Percentiles rank a stretch among this genome's conserved stretches.
Evolutionary conservation across 2,113 vertebrate species (phyloP).

Genomic region (Oreochromis tanganicae): DNA sequence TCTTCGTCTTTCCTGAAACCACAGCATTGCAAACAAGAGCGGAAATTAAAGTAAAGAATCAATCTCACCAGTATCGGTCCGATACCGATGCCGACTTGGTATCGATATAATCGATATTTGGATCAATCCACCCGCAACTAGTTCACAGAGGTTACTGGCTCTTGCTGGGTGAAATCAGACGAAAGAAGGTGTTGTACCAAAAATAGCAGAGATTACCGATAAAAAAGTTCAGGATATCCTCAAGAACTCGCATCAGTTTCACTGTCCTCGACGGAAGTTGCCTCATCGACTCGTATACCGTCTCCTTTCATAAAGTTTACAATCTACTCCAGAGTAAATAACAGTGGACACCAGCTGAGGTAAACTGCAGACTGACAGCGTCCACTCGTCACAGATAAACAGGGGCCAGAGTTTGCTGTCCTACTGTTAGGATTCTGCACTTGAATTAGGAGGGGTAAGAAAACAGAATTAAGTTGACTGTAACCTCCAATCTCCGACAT

Average conservation of each 20-base stretch:
- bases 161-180: background rate
- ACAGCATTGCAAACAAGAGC: background rate
- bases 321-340: background rate
- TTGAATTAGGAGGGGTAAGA: background rate
- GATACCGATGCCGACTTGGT: fast-evolving
- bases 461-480: background rate
- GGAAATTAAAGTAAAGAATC: background rate
- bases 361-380: background rate
- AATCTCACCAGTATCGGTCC: background rate
- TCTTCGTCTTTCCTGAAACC: background rate
- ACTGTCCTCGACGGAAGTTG: background rate
- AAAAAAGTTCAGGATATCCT: background rate
- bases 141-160: background rate
- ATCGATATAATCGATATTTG: background rate
- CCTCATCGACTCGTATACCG: background rate
- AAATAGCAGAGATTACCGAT: background rate
- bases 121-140: background rate
- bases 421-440: background rate
- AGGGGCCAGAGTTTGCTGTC: background rate
- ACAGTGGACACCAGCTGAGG: background rate
- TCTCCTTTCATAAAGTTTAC: background rate
- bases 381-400: background rate
- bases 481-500: background rate
- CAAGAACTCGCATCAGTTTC: background rate
- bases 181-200: fast-evolving